Conservation (phyloP, 2,113 vertebrate genomes). For the Microcebus jonahi region DNA sequence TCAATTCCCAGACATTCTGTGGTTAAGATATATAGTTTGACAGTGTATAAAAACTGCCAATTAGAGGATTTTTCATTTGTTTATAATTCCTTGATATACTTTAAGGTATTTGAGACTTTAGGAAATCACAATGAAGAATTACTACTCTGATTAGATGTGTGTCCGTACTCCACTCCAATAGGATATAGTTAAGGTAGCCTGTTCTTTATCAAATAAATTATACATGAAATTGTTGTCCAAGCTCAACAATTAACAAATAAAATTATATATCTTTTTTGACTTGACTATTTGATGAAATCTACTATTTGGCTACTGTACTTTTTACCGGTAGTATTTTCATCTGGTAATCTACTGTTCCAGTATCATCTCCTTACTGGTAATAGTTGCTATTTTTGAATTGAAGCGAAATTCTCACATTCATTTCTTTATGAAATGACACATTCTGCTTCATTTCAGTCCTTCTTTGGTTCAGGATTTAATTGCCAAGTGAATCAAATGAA, state of each 20-base stretch:
- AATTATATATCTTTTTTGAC: not conserved
- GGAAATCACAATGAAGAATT: not conserved
- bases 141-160: not conserved
- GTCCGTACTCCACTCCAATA: not conserved
- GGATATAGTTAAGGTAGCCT: not conserved
- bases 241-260: not conserved
- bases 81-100: not conserved
- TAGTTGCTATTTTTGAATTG: not conserved
- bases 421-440: not conserved
- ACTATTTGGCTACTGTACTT: not conserved
- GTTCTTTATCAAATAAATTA: not conserved
- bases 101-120: conserved; percentile 7
- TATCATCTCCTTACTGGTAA: not conserved
- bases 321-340: not conserved
- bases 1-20: not conserved
- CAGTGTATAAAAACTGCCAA: not conserved
- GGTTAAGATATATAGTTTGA: not conserved
- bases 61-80: not conserved
- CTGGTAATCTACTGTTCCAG: not conserved
- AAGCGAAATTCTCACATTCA: not conserved
- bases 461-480: not conserved
- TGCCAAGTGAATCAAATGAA: not conserved
- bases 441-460: not conserved
- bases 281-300: conserved; percentile 18
- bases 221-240: not conserved